Conservation (phyloP, 2,888 invertebrate species). For the Dugesia japonica region DNA sequence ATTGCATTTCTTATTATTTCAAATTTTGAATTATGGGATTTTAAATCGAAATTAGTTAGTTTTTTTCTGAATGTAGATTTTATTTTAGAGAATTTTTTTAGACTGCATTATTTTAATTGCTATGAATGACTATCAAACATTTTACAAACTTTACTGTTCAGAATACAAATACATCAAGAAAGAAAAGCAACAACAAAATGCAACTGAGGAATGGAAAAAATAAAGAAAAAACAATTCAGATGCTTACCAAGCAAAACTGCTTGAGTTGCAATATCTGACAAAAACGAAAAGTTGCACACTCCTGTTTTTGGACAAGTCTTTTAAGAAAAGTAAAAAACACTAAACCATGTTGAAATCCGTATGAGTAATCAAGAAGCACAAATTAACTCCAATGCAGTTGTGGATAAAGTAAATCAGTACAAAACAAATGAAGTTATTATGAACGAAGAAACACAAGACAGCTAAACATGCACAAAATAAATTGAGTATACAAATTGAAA, state of each 20-base stretch:
- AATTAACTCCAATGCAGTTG: background rate
- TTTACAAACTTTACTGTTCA: background rate
- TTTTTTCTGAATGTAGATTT: too few relatives aligned
- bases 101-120: background rate
- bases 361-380: background rate
- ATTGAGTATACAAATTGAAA: background rate
- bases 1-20: too few relatives aligned
- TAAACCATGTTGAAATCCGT: background rate
- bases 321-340: background rate
- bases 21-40: too few relatives aligned
- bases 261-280: background rate
- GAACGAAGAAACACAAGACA: background rate
- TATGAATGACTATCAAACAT: background rate
- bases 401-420: background rate
- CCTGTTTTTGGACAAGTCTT: conserved; percentile 6
- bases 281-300: background rate
- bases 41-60: too few relatives aligned
- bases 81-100: too few relatives aligned
- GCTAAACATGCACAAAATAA: background rate
- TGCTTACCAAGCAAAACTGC: background rate
- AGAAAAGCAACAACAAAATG: background rate
- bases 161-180: background rate
- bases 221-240: background rate
- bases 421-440: background rate
- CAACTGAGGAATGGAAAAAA: background rate